phyloP scores from a whole-genome alignment of 2,113 vertebrate genomes.

The Bufo bufo region DNA sequence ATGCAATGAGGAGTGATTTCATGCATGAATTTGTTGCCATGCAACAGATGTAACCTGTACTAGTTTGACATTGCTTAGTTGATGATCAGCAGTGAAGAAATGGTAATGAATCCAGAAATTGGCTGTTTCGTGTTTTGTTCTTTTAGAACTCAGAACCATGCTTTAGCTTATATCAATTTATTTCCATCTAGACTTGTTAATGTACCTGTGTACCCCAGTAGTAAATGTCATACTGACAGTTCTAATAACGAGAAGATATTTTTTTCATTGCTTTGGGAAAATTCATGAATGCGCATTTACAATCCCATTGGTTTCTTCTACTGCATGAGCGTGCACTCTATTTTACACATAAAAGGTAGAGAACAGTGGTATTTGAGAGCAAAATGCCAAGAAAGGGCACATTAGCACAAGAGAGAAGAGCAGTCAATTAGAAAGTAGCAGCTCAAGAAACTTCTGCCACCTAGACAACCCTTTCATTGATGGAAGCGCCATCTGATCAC shows the following conservation, averaged over 20 bases:
- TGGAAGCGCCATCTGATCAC: too few species aligned
- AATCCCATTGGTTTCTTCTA: not conserved
- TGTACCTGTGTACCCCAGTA: not conserved
- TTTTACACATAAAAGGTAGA: too few species aligned
- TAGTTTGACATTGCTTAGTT: not conserved
- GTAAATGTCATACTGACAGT: not conserved
- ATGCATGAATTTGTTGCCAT: constrained; percentile 49
- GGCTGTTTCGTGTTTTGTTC: not conserved
- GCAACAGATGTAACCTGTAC: constrained; percentile 31
- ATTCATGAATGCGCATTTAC: not conserved
- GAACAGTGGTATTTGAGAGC: too few species aligned
- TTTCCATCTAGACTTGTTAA: not conserved
- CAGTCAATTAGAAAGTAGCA: too few species aligned
- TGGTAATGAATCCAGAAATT: not conserved
- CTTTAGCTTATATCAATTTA: not conserved
- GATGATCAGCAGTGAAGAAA: constrained; percentile 1
- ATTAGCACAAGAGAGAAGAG: too few species aligned
- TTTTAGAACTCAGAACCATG: not conserved
- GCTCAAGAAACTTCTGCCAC: too few species aligned
- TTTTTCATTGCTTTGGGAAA: not conserved
- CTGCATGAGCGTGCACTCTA: too few species aligned
- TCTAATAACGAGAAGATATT: not conserved
- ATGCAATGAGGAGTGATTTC: constrained; percentile 33
- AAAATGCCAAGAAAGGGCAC: too few species aligned
- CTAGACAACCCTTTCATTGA: too few species aligned